Conservation (phyloP, 23 tunicate genomes). For the Oikopleura albicans region DNA sequence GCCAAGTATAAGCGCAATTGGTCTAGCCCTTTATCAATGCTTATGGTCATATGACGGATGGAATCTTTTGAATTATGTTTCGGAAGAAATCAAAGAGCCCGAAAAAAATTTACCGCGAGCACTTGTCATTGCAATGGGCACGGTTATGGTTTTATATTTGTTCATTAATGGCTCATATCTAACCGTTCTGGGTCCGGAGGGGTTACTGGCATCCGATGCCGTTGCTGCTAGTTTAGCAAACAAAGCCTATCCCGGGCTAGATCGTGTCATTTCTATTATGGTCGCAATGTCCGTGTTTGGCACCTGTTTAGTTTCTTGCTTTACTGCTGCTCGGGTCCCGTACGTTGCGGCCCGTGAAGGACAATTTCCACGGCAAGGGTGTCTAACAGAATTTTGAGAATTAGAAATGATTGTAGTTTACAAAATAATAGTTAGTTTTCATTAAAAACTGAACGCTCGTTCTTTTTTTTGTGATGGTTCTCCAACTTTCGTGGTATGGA, state of each 20-base stretch:
- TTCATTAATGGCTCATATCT: not conserved
- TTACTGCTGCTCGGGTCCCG: not conserved
- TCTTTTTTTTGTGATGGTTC: too few species aligned
- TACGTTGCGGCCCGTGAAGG: constrained; percentile 3
- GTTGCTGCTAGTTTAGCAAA: not conserved
- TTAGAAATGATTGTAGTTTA: too few species aligned
- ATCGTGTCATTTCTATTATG: constrained; percentile 3
- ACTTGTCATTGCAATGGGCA: not conserved
- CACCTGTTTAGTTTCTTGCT: not conserved
- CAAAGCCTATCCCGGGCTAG: not conserved
- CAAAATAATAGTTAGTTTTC: too few species aligned
- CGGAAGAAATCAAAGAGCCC: not conserved
- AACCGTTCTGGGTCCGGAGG: not conserved
- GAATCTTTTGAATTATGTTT: not conserved
- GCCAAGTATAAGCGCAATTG: not conserved
- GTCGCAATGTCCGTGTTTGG: not conserved
- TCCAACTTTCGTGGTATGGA: too few species aligned
- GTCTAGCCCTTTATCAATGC: not conserved
- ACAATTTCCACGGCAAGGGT: not conserved
- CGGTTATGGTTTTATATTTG: not conserved
- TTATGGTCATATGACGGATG: constrained; percentile 10
- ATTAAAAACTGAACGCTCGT: too few species aligned
- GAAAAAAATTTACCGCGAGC: not conserved
- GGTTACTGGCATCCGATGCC: not conserved
- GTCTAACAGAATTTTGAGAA: too few species aligned